These are phyloP conservation scores for Zhuqinia jingwanae DNA, from an alignment of 2,888 invertebrate species.

Conservation along the genomic window DNA sequence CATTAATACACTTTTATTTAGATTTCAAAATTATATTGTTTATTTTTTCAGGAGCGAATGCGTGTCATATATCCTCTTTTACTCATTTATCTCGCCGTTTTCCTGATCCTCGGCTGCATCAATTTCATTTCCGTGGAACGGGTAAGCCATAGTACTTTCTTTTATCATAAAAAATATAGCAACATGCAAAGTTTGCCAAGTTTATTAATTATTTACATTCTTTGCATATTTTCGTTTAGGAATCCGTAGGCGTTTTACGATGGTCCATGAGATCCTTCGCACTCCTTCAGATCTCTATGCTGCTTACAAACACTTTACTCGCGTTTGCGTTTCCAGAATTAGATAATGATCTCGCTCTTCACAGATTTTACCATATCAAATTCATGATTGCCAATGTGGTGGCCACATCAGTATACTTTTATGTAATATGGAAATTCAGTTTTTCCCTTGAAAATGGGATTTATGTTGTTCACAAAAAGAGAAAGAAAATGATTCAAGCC, in stretches of 20 bases:
- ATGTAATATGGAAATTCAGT: conserved; percentile 46
- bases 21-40: background rate
- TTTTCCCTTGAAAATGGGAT: conserved; percentile 66
- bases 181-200: background rate
- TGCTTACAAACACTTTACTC: conserved; percentile 50
- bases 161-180: background rate
- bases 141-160: conserved; percentile 17
- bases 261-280: conserved; percentile 55
- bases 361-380: conserved; percentile 58
- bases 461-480: conserved; percentile 58
- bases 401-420: conserved; percentile 52
- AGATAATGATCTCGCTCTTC: conserved; percentile 58
- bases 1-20: background rate
- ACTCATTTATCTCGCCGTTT: conserved; percentile 44
- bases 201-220: conserved; percentile 7
- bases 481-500: conserved; percentile 1
- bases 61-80: conserved; percentile 51
- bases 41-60: conserved; percentile 58
- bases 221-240: conserved; percentile 15
- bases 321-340: conserved; percentile 59
- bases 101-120: conserved; percentile 57
- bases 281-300: conserved; percentile 63
- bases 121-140: conserved; percentile 59
- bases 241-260: conserved; percentile 48
- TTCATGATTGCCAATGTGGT: conserved; percentile 54